Evolutionary conservation across 2,797 vertebrate species (phyloP), one percentile per base, ranked within the genome.

Genomic region (Molossus molossus): DNA sequence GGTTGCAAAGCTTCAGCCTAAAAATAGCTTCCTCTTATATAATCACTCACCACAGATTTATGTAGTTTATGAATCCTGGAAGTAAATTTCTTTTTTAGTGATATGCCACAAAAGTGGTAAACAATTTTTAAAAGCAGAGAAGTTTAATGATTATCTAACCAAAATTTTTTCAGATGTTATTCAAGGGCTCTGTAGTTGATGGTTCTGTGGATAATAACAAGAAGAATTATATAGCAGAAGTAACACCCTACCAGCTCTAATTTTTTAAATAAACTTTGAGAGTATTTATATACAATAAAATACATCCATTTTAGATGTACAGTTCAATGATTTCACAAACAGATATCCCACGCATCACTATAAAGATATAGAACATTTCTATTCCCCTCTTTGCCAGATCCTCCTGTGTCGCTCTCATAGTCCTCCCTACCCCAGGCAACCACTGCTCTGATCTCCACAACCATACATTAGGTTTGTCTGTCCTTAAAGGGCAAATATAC

Each of bases 21-120:
- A 96, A 95, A 97, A 97, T 90, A 97, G 77, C 72, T 93, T 80
- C 6, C 57, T 90, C 84, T 96, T 97, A 97, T 53, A 72, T 94
- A 95, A 95, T 81, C 80, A 8, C 91, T 92, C 60, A 48, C 72
- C 82, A 91, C 80, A 73, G 87, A 81, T 83, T 76, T 93, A 83
- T 87, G n/a, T 75, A 50, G 60, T 67, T 73, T 80, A 88, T 80
- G 55, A 62, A 87, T 50, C 40, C 91, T 84, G 33, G 62, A 93
- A 93, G 89, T 84, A 92, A 62, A 91, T 73, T 62, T 95, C 72
- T 57, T 64, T 91, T 91, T 86, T 62, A 64, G 23, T 88, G 88
- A 85, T 75, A 92, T 25, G 27, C 45, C 67, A 73, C 45, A 70
- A 21, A 73, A 69, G 70, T 91, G 60, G 48, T 55, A 86, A 87